Percentiles rank a stretch among this genome's conserved stretches.
Evolutionary conservation across 2,113 vertebrate genomes (phyloP).

Genomic region (Gyps fulvus): DNA sequence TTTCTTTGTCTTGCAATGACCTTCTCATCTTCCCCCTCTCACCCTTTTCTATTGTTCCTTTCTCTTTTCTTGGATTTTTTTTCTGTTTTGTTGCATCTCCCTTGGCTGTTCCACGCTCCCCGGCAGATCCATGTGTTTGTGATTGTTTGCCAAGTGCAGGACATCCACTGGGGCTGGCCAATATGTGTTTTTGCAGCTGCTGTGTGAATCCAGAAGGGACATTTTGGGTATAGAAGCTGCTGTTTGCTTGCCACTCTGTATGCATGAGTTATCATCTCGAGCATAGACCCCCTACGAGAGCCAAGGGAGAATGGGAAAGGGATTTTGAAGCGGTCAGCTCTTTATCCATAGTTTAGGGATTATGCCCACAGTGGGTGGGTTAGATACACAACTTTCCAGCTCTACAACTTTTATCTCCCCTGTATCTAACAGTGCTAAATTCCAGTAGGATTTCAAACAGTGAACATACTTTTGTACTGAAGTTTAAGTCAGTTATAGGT

Average conservation of each 20-base stretch:
- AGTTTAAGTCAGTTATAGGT: neutral
- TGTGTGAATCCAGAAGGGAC: neutral
- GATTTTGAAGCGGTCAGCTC: neutral
- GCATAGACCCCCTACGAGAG: neutral
- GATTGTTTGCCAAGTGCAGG: neutral
- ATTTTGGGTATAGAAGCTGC: neutral
- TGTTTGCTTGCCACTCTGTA: neutral
- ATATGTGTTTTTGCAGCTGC: conserved; percentile 23
- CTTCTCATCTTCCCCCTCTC: neutral
- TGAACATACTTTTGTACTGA: neutral
- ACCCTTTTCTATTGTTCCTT: neutral
- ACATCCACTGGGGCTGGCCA: neutral
- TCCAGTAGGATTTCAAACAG: neutral
- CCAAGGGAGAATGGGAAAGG: neutral
- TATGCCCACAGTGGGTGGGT: neutral
- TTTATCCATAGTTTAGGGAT: neutral
- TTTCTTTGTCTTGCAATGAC: neutral
- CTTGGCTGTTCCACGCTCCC: neutral
- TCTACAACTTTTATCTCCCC: neutral
- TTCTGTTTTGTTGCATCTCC: neutral
- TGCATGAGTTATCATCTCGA: neutral
- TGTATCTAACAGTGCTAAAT: neutral
- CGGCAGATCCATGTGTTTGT: neutral
- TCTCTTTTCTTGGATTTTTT: neutral
- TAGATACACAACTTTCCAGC: neutral